Evolutionary conservation across 1,140 invertebrate genomes (phyloP).

Genomic region (Listronotus oregonensis): DNA sequence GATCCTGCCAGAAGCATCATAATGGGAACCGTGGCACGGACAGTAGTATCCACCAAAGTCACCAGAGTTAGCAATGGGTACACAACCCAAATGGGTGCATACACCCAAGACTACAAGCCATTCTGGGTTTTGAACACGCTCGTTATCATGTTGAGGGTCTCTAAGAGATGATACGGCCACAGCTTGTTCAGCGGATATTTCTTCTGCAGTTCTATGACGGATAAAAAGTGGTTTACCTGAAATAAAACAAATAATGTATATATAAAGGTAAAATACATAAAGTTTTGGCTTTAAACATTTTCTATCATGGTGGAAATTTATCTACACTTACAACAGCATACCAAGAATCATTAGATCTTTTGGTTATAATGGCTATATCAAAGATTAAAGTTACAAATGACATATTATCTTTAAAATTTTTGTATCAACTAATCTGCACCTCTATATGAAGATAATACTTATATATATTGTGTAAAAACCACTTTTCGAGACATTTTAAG

Average conservation of each 20-base stretch:
- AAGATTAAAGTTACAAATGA: too few species aligned
- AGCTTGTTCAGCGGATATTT: constrained; percentile 77
- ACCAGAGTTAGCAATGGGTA: constrained; percentile 93
- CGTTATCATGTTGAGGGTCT: constrained; percentile 87
- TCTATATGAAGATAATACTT: too few species aligned
- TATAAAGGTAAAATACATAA: too few species aligned
- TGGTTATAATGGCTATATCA: too few species aligned
- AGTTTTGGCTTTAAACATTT: too few species aligned
- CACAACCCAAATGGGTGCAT: constrained; percentile 98
- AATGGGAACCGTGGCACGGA: constrained; percentile 99
- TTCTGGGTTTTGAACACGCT: constrained; percentile 79
- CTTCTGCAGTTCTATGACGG: constrained; percentile 81
- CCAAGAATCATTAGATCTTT: too few species aligned
- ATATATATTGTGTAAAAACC: too few species aligned
- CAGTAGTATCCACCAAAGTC: constrained; percentile 97
- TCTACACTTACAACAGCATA: too few species aligned
- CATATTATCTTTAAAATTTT: too few species aligned
- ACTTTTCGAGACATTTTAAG: too few species aligned
- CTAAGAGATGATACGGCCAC: constrained; percentile 78
- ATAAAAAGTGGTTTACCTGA: constrained; percentile 90
- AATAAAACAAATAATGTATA: background rate
- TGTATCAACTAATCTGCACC: too few species aligned
- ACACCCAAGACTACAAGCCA: constrained; percentile 96
- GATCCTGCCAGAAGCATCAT: constrained; percentile 96
- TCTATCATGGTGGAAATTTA: too few species aligned